These are phyloP conservation scores for Phrynocephalus guinanensis DNA, from an alignment of 2,797 vertebrate genomes.

Conservation along the genomic window DNA sequence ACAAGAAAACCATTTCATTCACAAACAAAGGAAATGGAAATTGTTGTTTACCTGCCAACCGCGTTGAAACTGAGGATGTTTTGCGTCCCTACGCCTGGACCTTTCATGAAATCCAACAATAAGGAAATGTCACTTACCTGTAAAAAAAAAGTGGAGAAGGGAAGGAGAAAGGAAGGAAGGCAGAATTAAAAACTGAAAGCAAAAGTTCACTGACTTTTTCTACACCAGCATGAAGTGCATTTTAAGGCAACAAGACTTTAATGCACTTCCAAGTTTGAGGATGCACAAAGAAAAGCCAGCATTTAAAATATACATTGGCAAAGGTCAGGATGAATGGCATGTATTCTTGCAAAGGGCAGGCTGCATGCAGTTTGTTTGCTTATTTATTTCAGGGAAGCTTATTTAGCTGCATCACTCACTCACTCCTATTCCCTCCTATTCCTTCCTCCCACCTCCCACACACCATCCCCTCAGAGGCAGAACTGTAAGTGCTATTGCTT, in stretches of 20 bases:
- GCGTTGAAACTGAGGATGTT: slow-evolving; percentile 29
- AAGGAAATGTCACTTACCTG: slow-evolving; percentile 80
- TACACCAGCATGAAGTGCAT: neutral
- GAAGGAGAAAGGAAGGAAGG: slow-evolving; percentile 3
- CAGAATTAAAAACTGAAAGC: slow-evolving; percentile 39
- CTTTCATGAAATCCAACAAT: slow-evolving; percentile 64
- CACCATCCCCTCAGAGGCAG: neutral
- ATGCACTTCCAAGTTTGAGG: slow-evolving; percentile 45
- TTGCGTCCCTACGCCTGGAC: slow-evolving; percentile 53
- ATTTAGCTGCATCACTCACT: slow-evolving; percentile 20
- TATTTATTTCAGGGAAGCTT: slow-evolving; percentile 43
- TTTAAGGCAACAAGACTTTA: slow-evolving; percentile 54
- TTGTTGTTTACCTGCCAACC: slow-evolving; percentile 60
- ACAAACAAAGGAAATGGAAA: neutral
- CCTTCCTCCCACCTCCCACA: neutral
- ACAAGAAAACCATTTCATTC: slow-evolving; percentile 35
- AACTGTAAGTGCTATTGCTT: neutral
- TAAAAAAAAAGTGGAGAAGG: slow-evolving; percentile 45
- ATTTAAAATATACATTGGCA: slow-evolving; percentile 60
- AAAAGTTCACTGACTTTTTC: slow-evolving; percentile 57
- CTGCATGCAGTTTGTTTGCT: slow-evolving; percentile 25
- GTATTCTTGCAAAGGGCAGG: slow-evolving; percentile 49
- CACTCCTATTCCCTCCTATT: neutral
- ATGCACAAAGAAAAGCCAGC: slow-evolving; percentile 49
- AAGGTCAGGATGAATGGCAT: slow-evolving; percentile 65